These are phyloP conservation scores for Vidua chalybeata DNA, from an alignment of 2,113 vertebrate species.

Conservation along the genomic window DNA sequence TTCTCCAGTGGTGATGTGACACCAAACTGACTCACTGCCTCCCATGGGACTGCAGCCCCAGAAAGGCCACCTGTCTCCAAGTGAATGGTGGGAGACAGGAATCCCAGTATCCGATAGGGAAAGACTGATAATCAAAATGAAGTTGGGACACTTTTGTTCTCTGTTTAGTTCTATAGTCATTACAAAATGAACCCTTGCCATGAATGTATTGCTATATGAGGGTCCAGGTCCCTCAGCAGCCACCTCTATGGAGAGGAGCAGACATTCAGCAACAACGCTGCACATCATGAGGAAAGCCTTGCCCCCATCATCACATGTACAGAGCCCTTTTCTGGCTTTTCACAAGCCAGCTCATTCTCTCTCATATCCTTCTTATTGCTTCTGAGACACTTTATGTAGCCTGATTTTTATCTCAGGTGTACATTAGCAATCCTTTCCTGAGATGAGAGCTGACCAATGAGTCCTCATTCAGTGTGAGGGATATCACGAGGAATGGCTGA, in stretches of 20 bases:
- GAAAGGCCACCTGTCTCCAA: neutral
- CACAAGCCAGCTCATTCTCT: rapidly evolving
- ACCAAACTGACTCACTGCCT: neutral
- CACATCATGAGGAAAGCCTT: neutral
- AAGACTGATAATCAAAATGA: rapidly evolving
- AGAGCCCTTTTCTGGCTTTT: neutral
- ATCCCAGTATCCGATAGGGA: neutral
- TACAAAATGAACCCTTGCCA: neutral
- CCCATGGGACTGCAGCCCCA: neutral
- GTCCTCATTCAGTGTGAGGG: rapidly evolving
- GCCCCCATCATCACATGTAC: no score
- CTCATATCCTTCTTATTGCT: neutral
- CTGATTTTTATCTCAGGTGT: neutral
- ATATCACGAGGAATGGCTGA: neutral
- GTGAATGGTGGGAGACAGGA: neutral
- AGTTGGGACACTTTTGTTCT: neutral
- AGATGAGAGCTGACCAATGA: neutral
- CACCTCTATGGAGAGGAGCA: neutral
- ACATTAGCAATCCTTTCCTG: neutral
- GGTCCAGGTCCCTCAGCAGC: neutral
- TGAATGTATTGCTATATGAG: neutral
- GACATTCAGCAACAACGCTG: neutral
- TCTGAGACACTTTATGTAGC: neutral
- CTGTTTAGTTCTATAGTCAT: neutral
- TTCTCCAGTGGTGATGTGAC: neutral